A percentile compares a stretch with the other conserved stretches of the same genome.
These are phyloP conservation scores for Hyalella azteca DNA, from an alignment of 2,888 invertebrate species.

Conservation along the genomic window DNA sequence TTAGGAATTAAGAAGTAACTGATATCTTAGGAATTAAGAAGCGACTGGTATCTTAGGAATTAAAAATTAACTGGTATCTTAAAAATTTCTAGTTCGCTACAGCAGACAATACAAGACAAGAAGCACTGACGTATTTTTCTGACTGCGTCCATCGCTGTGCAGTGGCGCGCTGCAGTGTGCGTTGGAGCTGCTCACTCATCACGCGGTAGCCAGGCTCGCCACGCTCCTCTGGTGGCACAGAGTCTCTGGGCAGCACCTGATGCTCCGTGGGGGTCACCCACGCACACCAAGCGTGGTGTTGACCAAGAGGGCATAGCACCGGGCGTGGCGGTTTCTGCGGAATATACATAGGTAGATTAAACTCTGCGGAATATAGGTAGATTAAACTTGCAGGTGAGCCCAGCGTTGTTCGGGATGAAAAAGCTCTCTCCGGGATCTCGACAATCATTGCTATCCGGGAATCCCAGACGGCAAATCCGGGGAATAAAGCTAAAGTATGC, in stretches of 20 bases:
- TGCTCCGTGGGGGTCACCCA: background rate
- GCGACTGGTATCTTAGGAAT: no score
- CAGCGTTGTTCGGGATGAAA: no score
- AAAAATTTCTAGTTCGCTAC: no score
- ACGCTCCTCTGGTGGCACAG: background rate
- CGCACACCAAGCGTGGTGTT: background rate
- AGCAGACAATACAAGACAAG: background rate
- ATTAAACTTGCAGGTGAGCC: background rate
- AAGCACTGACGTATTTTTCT: background rate
- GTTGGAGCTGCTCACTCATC: background rate
- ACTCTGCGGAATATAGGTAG: background rate
- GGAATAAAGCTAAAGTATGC: background rate
- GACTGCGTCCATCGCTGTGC: background rate
- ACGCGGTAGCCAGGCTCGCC: background rate
- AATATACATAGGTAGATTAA: background rate
- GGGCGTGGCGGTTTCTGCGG: background rate
- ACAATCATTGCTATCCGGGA: no score
- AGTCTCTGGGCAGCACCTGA: background rate
- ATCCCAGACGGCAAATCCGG: background rate
- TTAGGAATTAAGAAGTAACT: no score
- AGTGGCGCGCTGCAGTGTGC: background rate
- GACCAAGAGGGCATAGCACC: background rate
- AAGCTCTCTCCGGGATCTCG: no score
- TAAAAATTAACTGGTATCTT: no score
- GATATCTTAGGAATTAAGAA: no score